phyloP scores from a whole-genome alignment of 2,888 invertebrate species.

The Andrena bucephala region DNA sequence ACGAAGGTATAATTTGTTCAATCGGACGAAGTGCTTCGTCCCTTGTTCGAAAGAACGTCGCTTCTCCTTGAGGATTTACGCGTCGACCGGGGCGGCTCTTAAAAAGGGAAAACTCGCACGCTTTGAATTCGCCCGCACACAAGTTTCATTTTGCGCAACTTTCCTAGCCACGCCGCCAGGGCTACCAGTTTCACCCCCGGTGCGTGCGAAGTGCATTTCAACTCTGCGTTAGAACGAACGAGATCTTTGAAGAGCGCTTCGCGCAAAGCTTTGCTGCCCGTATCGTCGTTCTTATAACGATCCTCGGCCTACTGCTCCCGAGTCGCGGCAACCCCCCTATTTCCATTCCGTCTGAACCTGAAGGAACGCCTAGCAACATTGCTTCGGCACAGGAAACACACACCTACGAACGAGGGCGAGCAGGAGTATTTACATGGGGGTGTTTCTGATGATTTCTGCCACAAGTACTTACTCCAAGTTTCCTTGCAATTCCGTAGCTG shows the following conservation, averaged over 20 bases:
- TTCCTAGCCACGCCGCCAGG: slow-evolving; percentile 17
- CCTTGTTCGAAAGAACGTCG: slow-evolving; percentile 18
- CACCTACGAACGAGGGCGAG: background rate
- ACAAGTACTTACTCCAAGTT: no score
- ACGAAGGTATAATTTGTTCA: slow-evolving; percentile 68
- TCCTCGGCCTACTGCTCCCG: slow-evolving; percentile 25
- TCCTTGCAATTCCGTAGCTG: no score
- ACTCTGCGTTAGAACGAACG: slow-evolving; percentile 24
- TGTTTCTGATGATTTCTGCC: slow-evolving; percentile 46
- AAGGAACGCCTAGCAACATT: background rate
- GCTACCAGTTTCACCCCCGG: background rate
- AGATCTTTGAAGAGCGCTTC: slow-evolving; percentile 32
- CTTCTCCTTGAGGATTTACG: slow-evolving; percentile 31
- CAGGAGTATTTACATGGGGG: slow-evolving; percentile 26
- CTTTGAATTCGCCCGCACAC: slow-evolving; percentile 17
- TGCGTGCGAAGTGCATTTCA: slow-evolving; percentile 15
- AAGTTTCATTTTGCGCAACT: slow-evolving; percentile 25
- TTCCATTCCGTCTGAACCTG: slow-evolving; percentile 7
- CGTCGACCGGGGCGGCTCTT: slow-evolving; percentile 7
- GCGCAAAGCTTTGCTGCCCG: slow-evolving; percentile 21
- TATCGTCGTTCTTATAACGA: slow-evolving; percentile 52
- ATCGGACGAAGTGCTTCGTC: slow-evolving; percentile 60
- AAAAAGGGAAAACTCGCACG: slow-evolving; percentile 12
- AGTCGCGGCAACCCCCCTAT: slow-evolving; percentile 5
- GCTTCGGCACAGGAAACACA: slow-evolving; percentile 13